phyloP scores from a whole-genome alignment of 2,888 invertebrate species.

The Nemoura dubitans region DNA sequence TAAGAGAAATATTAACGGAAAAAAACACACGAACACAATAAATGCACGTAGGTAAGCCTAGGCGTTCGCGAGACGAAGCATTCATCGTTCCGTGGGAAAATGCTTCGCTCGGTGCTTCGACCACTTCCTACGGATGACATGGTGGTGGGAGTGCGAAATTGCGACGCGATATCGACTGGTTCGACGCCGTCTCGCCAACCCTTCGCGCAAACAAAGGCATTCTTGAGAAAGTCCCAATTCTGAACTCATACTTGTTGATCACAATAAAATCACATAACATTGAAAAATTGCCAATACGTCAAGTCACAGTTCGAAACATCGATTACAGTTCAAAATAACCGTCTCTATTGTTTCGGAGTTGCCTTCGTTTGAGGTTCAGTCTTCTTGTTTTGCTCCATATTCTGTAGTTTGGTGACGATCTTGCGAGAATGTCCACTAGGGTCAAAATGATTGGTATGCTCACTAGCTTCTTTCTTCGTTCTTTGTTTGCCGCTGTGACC shows the following conservation, averaged over 20 bases:
- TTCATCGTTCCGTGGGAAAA: not conserved
- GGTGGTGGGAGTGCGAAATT: constrained; percentile 15
- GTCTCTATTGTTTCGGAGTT: constrained; percentile 18
- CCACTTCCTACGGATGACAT: constrained; percentile 27
- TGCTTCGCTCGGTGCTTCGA: constrained; percentile 35
- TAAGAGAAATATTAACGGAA: not conserved
- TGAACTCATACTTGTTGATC: constrained; percentile 7
- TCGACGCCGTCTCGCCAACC: not conserved
- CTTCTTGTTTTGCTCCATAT: constrained; percentile 76
- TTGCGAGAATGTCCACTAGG: constrained; percentile 94
- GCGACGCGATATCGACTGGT: not conserved
- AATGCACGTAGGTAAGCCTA: constrained; percentile 1
- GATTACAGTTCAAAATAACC: not conserved
- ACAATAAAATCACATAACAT: constrained; percentile 24
- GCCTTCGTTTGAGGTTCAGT: constrained; percentile 42
- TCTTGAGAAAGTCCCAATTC: constrained; percentile 18
- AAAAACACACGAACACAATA: not conserved
- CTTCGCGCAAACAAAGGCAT: not conserved
- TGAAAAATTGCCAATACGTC: constrained; percentile 41
- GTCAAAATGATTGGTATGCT: constrained; percentile 91
- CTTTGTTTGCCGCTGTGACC: constrained; percentile 92
- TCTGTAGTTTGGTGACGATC: constrained; percentile 84
- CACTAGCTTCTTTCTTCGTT: constrained; percentile 86
- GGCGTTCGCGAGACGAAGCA: not conserved
- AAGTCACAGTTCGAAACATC: not conserved